These are phyloP conservation scores for Sciurus carolinensis DNA, from an alignment of 2,797 vertebrate species.

Conservation along the genomic window DNA sequence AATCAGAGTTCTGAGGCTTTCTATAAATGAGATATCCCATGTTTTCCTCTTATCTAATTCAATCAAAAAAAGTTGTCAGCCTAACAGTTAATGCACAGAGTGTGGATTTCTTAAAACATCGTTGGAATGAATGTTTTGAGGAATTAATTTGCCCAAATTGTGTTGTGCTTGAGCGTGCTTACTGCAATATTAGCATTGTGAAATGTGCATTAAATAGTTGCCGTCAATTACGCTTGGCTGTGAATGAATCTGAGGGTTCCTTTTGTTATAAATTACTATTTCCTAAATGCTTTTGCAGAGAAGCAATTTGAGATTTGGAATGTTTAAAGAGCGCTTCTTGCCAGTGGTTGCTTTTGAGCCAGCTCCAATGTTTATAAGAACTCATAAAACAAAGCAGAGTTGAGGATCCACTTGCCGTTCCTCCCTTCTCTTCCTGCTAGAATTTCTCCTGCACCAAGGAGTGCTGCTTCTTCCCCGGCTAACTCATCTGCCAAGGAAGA, in stretches of 20 bases:
- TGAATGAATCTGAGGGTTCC: conserved; percentile 72
- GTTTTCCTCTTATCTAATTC: conserved; percentile 56
- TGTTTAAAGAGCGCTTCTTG: conserved; percentile 61
- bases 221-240: conserved; percentile 67
- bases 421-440: not conserved
- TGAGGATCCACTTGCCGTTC: not conserved
- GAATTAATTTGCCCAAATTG: conserved; percentile 65
- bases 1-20: conserved; percentile 46
- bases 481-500: not conserved
- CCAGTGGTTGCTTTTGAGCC: conserved; percentile 72
- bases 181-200: not conserved
- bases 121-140: conserved; percentile 66
- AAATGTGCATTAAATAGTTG: conserved; percentile 44
- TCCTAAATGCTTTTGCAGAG: conserved; percentile 77
- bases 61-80: conserved; percentile 39
- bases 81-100: conserved; percentile 46
- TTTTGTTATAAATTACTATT: conserved; percentile 82
- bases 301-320: conserved; percentile 74
- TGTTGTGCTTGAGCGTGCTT: conserved; percentile 18
- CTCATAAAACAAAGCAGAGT: conserved; percentile 51
- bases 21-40: conserved; percentile 43
- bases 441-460: not conserved
- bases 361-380: conserved; percentile 47
- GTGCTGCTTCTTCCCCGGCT: not conserved
- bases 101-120: conserved; percentile 66